phyloP scores from a whole-genome alignment of 2,888 invertebrate species.

The Leptopterna dolabrata region DNA sequence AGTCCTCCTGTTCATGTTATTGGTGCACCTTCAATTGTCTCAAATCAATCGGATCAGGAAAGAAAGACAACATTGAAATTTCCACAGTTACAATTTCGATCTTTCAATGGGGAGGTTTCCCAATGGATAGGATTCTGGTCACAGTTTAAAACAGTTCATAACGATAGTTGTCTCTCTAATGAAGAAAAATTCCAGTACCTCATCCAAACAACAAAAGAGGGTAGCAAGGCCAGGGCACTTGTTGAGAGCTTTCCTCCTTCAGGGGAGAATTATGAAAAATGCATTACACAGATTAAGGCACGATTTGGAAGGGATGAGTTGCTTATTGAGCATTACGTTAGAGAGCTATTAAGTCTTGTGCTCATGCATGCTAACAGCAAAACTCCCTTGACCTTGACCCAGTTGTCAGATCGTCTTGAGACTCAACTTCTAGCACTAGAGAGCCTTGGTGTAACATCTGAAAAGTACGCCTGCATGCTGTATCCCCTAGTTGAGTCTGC shows the following conservation, averaged over 20 bases:
- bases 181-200: slow-evolving; percentile 59
- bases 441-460: slow-evolving; percentile 14
- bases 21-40: not conserved
- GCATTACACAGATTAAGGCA: not conserved
- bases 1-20: not conserved
- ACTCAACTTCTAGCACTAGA: slow-evolving; percentile 35
- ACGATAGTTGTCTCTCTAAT: not conserved
- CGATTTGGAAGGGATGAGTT: slow-evolving; percentile 64
- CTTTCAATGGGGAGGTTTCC: not conserved
- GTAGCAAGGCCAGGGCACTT: slow-evolving; percentile 58
- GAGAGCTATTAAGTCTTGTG: slow-evolving; percentile 37
- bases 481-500: slow-evolving; percentile 41
- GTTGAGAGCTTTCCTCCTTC: slow-evolving; percentile 58
- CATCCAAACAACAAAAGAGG: slow-evolving; percentile 48
- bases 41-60: not conserved
- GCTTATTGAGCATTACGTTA: slow-evolving; percentile 64
- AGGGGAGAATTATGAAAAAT: slow-evolving; percentile 32
- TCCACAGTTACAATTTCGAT: not conserved
- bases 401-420: slow-evolving; percentile 32
- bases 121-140: slow-evolving; percentile 33
- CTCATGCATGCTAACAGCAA: not conserved
- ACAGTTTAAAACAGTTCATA: slow-evolving; percentile 21
- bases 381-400: not conserved
- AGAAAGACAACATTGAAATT: not conserved
- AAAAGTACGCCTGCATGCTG: slow-evolving; percentile 26